Percentiles rank a stretch among this genome's conserved stretches.
Conservation (phyloP, 2,797 vertebrate species). For the Selene dorsalis region DNA sequence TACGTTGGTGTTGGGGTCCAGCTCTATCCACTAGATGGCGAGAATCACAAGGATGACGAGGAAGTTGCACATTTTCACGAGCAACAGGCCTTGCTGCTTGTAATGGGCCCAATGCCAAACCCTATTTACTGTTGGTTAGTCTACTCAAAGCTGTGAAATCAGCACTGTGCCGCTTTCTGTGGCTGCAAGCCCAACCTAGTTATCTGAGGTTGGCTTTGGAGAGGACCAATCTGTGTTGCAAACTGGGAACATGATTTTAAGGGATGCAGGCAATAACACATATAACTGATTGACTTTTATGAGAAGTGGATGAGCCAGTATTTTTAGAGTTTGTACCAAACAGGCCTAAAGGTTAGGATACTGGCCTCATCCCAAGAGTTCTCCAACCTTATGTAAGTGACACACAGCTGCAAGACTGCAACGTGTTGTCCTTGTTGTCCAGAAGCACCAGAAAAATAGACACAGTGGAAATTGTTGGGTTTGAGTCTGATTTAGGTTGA, state of each 20-base stretch:
- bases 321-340: background rate
- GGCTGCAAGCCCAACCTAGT: too few relatives aligned
- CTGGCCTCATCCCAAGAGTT: background rate
- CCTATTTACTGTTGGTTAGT: background rate
- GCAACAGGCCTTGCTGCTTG: background rate
- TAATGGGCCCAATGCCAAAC: background rate
- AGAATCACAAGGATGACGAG: background rate
- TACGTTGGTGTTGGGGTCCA: background rate
- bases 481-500: background rate
- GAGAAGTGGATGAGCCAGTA: background rate
- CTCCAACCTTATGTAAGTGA: background rate
- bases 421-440: background rate
- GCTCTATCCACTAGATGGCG: constrained; percentile 11
- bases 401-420: background rate
- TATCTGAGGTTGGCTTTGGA: background rate
- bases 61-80: background rate
- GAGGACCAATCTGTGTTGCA: background rate
- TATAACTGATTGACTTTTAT: background rate
- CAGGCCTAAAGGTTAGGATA: background rate
- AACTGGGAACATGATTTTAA: background rate
- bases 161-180: background rate
- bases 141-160: background rate
- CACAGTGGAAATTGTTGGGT: background rate
- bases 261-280: background rate
- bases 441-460: background rate